These are phyloP conservation scores for Gymnothorax reevesii DNA, from an alignment of 2,797 vertebrate species.

Conservation along the genomic window DNA sequence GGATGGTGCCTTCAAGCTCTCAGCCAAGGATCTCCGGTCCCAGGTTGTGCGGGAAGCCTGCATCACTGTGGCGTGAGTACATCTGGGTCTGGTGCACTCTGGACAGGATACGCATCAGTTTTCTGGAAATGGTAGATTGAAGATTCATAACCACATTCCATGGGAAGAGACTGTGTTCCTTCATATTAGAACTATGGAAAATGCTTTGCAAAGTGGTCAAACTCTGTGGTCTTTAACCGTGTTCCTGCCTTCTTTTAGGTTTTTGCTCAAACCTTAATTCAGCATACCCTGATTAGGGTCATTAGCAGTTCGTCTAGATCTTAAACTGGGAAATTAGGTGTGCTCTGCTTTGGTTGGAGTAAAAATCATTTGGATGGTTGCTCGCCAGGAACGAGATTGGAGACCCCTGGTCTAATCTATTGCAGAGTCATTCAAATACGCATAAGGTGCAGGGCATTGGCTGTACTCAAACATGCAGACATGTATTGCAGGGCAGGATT, in stretches of 20 bases:
- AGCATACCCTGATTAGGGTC: too few relatives aligned
- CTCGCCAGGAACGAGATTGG: too few relatives aligned
- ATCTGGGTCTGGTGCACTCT: slow-evolving; percentile 1
- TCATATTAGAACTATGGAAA: neutral
- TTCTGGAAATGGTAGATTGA: neutral
- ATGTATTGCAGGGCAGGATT: neutral
- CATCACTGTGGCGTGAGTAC: slow-evolving; percentile 95
- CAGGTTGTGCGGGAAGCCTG: slow-evolving; percentile 97
- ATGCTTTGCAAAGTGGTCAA: too few relatives aligned
- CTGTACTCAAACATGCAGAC: neutral
- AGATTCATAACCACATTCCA: neutral
- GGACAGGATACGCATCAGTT: neutral
- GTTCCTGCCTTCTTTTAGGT: too few relatives aligned
- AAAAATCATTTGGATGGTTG: too few relatives aligned
- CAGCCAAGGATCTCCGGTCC: slow-evolving; percentile 94
- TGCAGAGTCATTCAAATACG: neutral
- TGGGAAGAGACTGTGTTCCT: neutral
- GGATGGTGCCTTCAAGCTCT: slow-evolving; percentile 95
- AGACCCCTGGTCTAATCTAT: neutral
- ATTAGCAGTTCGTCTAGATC: too few relatives aligned
- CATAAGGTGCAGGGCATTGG: neutral
- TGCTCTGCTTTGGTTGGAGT: too few relatives aligned
- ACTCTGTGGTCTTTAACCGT: too few relatives aligned
- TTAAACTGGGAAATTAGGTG: too few relatives aligned
- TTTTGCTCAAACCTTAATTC: too few relatives aligned